Percentiles rank a stretch among this genome's conserved stretches.
Evolutionary conservation across 1,140 invertebrate genomes (phyloP).

Genomic region (Pogonomyrmex barbatus): DNA sequence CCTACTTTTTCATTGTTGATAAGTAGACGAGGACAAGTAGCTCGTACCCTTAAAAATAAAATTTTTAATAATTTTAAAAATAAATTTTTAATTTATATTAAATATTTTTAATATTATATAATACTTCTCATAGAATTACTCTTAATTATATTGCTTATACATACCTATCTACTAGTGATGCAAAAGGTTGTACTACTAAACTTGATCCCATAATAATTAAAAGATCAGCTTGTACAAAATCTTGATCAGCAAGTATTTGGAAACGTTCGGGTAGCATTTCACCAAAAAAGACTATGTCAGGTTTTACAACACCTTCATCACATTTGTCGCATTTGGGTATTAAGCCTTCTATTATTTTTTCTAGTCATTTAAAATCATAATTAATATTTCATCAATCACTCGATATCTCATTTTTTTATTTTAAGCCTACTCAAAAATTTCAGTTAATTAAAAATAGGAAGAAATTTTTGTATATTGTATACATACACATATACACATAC

Average conservation of each 20-base stretch:
- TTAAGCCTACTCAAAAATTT: background rate
- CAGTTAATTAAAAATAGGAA: background rate
- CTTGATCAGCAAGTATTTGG: conserved; percentile 88
- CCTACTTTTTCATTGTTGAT: conserved; percentile 94
- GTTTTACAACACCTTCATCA: conserved; percentile 93
- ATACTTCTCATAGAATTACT: conserved; percentile 10
- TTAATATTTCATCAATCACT: conserved; percentile 2
- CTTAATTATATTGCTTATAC: conserved; percentile 63
- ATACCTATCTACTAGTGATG: conserved; percentile 93
- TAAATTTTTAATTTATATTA: no score
- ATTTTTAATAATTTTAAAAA: background rate
- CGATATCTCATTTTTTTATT: background rate
- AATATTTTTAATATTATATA: no score
- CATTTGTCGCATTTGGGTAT: conserved; percentile 92
- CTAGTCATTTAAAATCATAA: conserved; percentile 82
- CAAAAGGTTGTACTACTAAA: conserved; percentile 97
- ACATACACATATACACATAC: no score
- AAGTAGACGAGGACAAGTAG: conserved; percentile 91
- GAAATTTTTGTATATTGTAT: no score
- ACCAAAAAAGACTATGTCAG: conserved; percentile 98
- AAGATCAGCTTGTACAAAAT: conserved; percentile 95
- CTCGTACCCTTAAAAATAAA: conserved; percentile 87
- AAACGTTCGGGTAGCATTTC: conserved; percentile 94
- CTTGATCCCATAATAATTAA: conserved; percentile 98
- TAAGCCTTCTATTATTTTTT: conserved; percentile 90